These are phyloP conservation scores for Gorsachius magnificus DNA, from an alignment of 2,797 vertebrate genomes.

Conservation along the genomic window DNA sequence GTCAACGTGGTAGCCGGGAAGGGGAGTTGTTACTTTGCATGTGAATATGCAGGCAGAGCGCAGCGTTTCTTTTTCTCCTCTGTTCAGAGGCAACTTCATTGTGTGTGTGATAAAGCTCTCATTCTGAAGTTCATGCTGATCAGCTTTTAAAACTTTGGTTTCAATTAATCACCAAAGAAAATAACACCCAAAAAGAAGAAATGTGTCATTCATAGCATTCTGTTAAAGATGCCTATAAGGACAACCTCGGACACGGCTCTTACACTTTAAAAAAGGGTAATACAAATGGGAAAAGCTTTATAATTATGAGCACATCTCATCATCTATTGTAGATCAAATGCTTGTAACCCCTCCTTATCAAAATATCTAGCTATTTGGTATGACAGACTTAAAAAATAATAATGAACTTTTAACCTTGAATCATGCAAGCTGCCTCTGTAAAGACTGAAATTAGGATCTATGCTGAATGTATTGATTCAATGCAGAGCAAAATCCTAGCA, in stretches of 20 bases:
- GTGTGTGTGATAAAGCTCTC: slow-evolving; percentile 8
- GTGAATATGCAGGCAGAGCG: slow-evolving; percentile 34
- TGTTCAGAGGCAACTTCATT: slow-evolving; percentile 27
- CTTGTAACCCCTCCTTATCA: neutral
- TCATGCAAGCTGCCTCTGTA: slow-evolving; percentile 4
- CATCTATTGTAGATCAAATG: neutral
- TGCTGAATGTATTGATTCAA: neutral
- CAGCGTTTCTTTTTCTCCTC: neutral
- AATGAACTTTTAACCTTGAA: slow-evolving; percentile 68
- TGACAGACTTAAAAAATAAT: neutral
- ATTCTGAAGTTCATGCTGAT: neutral
- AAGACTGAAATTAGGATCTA: neutral
- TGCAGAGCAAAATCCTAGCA: slow-evolving; percentile 19
- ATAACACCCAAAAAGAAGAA: neutral
- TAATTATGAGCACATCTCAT: neutral
- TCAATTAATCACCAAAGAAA: neutral
- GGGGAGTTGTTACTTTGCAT: slow-evolving; percentile 52
- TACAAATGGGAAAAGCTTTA: neutral
- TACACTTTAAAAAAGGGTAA: neutral
- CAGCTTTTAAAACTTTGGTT: slow-evolving; percentile 27
- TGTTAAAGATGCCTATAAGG: neutral
- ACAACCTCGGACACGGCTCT: neutral
- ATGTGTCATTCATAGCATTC: neutral
- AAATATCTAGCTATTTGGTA: neutral
- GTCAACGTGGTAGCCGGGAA: neutral